Percentiles rank a stretch among this genome's conserved stretches.
phyloP scores from a whole-genome alignment of 1,140 invertebrate genomes.

The Rhopalosiphum maidis region DNA sequence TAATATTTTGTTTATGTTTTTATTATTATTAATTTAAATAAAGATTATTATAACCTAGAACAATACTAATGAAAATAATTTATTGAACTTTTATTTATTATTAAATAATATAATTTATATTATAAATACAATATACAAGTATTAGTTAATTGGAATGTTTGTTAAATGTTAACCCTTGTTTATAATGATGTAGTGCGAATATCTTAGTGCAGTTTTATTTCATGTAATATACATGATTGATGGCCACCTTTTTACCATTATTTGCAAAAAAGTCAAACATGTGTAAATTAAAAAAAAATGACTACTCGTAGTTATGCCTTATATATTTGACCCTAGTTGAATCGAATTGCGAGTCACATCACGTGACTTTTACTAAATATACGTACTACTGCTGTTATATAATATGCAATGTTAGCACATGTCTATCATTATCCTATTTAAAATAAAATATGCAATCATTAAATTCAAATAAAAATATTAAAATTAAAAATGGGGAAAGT shows the following conservation, averaged over 20 bases:
- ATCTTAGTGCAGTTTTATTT: background rate
- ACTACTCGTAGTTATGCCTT: background rate
- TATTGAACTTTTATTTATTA: background rate
- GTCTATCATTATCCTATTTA: background rate
- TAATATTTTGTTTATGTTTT: background rate
- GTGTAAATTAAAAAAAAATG: background rate
- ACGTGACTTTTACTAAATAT: background rate
- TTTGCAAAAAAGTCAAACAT: background rate
- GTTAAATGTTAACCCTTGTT: background rate
- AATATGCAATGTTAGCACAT: background rate
- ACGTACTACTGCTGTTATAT: background rate
- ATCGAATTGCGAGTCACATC: background rate
- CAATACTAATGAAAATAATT: background rate
- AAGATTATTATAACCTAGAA: background rate
- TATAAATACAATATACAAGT: background rate
- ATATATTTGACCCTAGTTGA: background rate
- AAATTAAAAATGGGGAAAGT: background rate
- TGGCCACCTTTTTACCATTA: background rate
- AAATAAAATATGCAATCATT: background rate
- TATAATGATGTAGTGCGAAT: too few relatives aligned
- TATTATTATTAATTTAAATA: background rate
- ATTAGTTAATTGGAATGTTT: background rate
- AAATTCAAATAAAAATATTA: conserved; percentile 16
- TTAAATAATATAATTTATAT: background rate
- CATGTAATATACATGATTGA: too few relatives aligned